Base-by-base conservation (phyloP, 37 sponge, comb jelly and placozoan genomes). In the Haliclona indistincta region DNA sequence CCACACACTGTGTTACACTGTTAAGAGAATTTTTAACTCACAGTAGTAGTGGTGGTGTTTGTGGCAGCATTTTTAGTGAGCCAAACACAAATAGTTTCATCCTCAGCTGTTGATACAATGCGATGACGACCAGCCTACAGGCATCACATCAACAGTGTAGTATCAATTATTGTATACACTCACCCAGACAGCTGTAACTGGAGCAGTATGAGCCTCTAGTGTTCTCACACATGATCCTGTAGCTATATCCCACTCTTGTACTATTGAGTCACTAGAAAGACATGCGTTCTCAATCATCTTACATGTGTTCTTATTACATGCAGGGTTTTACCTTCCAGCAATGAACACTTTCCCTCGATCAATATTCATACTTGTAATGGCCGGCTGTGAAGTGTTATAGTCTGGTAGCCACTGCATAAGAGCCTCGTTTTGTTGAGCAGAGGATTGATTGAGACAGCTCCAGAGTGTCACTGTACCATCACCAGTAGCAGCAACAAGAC, bases 31-130 rank as follows among this genome's bases (percentile, higher is more conserved):
- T n/a, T n/a, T n/a, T n/a, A n/a, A n/a, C n/a, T n/a, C n/a, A n/a
- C n/a, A n/a, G n/a, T n/a, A n/a, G n/a, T n/a, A n/a, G n/a, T n/a
- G n/a, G n/a, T n/a, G n/a, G n/a, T n/a, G n/a, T n/a, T n/a, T n/a
- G n/a, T 20, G n/a, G 60, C 6, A 8, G 53, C 52, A 36, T 68
- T 86, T 49, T 77, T 79, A 45, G 65, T 39, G 60, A 78, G 73
- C 92, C 92, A 91, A 6, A 91, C 61, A 78, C 87, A 81, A 19
- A 91, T 54, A 26, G 87, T 83, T 61, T 63, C 34, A 43, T 91
- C 92, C 28, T 64, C 69, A 17, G 83, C 51, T 17, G 75, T 71
- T 51, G 73, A 86, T 28, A 91, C 84, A 32, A 86, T 33, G 39
- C 64, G 76, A 60, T 71, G 37, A 10, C 70, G 43, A 28, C 60